These are phyloP conservation scores for Tolmerus cingulatus DNA, from an alignment of 2,888 invertebrate species.

Conservation along the genomic window DNA sequence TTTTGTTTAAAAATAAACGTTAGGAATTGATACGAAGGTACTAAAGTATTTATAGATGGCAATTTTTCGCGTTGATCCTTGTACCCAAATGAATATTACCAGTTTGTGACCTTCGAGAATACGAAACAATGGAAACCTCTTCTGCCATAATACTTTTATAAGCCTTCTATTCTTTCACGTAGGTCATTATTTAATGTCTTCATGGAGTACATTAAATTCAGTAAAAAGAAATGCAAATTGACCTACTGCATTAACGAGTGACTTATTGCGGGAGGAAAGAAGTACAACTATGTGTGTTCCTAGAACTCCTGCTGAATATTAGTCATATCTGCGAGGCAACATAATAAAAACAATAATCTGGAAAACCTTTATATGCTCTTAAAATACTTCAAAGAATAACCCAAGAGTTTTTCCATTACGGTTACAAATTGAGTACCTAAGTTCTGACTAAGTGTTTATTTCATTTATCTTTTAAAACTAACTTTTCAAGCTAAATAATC, in stretches of 20 bases:
- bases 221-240: not conserved
- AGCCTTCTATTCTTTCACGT: not conserved
- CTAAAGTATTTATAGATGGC: not conserved
- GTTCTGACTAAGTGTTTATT: not conserved
- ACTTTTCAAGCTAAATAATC: not conserved
- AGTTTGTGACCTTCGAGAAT: not conserved
- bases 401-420: not conserved
- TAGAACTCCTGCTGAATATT: not conserved
- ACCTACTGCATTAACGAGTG: not conserved
- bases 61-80: not conserved
- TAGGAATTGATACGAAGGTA: not conserved
- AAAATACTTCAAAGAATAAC: not conserved
- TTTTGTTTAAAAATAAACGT: not conserved
- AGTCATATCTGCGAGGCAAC: not conserved
- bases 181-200: not conserved
- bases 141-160: not conserved
- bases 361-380: not conserved
- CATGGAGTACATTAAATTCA: not conserved
- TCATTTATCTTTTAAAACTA: not conserved
- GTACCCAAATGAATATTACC: not conserved
- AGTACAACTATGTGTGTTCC: not conserved
- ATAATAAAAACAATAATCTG: not conserved
- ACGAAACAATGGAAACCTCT: not conserved
- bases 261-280: not conserved
- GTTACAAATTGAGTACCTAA: not conserved